phyloP scores from a whole-genome alignment of 37 sponge, comb jelly and placozoan species.

The Spongilla lacustris region DNA sequence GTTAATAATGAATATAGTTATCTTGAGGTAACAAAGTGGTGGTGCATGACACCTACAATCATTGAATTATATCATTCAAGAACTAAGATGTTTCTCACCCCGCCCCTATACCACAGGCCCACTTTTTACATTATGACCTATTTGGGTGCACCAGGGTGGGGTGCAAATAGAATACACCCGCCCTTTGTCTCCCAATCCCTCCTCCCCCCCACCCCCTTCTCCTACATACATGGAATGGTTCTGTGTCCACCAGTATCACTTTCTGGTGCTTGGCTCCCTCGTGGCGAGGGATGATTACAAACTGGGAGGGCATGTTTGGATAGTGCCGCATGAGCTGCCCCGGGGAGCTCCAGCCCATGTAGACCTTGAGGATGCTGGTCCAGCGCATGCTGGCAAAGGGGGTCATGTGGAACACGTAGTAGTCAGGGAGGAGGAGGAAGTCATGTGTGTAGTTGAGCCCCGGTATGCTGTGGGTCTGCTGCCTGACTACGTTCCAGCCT shows the following conservation, averaged over 20 bases:
- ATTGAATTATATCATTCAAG: too few species aligned
- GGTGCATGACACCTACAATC: too few species aligned
- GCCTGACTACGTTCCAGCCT: slow-evolving; percentile 55
- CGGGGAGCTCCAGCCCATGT: slow-evolving; percentile 50
- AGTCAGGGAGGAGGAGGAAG: slow-evolving; percentile 80
- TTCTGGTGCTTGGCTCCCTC: slow-evolving; percentile 47
- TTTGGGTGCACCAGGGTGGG: too few species aligned
- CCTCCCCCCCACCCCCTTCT: neutral
- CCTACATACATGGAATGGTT: slow-evolving; percentile 80
- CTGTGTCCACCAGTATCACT: slow-evolving; percentile 66
- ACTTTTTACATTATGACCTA: too few species aligned
- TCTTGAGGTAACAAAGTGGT: neutral
- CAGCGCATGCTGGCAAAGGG: slow-evolving; percentile 67
- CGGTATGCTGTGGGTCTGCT: slow-evolving; percentile 63
- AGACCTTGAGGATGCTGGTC: slow-evolving; percentile 17
- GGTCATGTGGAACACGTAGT: slow-evolving; percentile 91
- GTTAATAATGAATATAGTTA: neutral
- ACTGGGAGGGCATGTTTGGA: slow-evolving; percentile 74
- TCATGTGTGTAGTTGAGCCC: slow-evolving; percentile 94
- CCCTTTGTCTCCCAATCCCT: neutral
- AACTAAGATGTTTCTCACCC: too few species aligned
- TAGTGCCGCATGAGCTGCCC: slow-evolving; percentile 59
- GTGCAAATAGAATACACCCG: too few species aligned
- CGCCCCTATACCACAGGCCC: too few species aligned
- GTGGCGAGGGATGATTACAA: slow-evolving; percentile 81